Base-by-base conservation (phyloP, 2,113 vertebrate species). In the Podocnemis expansa region DNA sequence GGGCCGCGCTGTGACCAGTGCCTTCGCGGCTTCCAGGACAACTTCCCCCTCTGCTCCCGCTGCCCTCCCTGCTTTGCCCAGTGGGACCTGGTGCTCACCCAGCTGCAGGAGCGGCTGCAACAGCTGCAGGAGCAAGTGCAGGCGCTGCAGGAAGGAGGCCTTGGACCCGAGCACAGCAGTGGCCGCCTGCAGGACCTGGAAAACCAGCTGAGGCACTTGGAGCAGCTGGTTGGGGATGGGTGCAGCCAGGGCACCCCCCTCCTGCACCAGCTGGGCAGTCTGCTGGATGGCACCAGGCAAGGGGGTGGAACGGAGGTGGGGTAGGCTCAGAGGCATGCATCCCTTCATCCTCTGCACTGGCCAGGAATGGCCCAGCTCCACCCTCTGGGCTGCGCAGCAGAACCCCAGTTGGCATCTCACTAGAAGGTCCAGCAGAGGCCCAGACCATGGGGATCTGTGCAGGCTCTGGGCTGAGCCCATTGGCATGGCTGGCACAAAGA, bases 31-130 rank as follows among this genome's bases (percentile, higher is more conserved):
- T 99, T 98, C 98, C 98, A 97, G 0, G 98, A 98, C 7, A 85
- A 63, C 24, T 99, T 99, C 82, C 99, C 99, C 9, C 93, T 45
- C 13, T 99, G 98, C 75, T 95, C 80, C 0, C 96, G 94, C 60
- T 99, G 99, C 95, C 98, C 99, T 89, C 95, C 98, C 51, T 99
- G 99, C 97, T 99, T 99, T n/a, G 94, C 97, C 89, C 98, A 92
- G 81, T 99, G 99, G 99, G 98, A 99, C 38, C 94, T 91, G 0
- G 56, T 82, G 0, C 80, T 99, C 80, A 97, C 91, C 89, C 96
- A 97, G 91, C 91, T 99, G 8, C 94, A 3, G 55, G 90, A 96
- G 0, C 73, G 97, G 86, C 96, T 99, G 93, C 97, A 80, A 3
- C 92, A 52, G 78, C 92, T 99, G 45, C 89, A 96, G 78, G 67